A percentile compares a stretch with the other conserved stretches of the same genome.
These are phyloP conservation scores for Tyrophagus putrescentiae DNA, from an alignment of 1,140 invertebrate genomes.

Conservation along the genomic window DNA sequence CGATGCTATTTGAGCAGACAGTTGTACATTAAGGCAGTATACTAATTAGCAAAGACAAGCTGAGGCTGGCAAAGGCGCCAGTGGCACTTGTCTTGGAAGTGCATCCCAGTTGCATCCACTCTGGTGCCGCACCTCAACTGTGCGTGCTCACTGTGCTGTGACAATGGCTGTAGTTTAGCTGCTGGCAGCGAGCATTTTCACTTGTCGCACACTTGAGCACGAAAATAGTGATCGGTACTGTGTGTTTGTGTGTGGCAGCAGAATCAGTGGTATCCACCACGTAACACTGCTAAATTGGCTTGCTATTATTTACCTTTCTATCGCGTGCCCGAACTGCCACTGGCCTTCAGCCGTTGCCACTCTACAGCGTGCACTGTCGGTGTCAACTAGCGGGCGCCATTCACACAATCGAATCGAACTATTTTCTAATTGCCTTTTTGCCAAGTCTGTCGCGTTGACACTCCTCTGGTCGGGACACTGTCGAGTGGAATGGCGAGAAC, in stretches of 20 bases:
- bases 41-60: too few species aligned
- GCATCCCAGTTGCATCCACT: too few species aligned
- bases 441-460: constrained; percentile 2
- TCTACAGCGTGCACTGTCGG: too few species aligned
- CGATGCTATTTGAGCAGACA: too few species aligned
- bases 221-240: neutral
- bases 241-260: too few species aligned
- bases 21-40: too few species aligned
- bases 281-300: too few species aligned
- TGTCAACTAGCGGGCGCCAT: too few species aligned
- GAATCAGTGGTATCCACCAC: neutral
- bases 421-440: constrained; percentile 11
- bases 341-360: too few species aligned
- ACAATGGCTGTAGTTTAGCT: neutral
- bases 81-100: too few species aligned
- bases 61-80: too few species aligned
- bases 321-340: constrained; percentile 1
- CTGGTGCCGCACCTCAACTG: constrained; percentile 5
- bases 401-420: constrained; percentile 6
- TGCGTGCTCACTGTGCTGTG: constrained; percentile 1
- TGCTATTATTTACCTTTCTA: neutral
- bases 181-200: too few species aligned
- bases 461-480: neutral
- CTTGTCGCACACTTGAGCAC: neutral
- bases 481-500: neutral